Base-by-base conservation (phyloP, 2,888 invertebrate genomes). In the Sialis lutaria region DNA sequence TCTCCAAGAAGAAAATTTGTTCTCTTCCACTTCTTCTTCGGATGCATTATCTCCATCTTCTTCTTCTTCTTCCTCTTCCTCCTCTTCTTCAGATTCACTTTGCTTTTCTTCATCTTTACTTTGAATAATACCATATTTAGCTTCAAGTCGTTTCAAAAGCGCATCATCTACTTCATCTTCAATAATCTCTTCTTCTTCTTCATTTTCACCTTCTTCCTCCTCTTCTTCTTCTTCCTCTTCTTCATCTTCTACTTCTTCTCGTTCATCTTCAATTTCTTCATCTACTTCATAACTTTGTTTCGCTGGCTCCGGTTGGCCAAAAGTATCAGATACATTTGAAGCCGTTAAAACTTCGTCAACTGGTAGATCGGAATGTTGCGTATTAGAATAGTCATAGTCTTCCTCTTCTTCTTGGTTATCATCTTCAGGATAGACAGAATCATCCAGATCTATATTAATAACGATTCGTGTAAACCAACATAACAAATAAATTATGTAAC, bases 161-260 rank as follows among this genome's bases (percentile, higher is more conserved):
- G 82, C 82, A 6, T 72, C 72, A 58, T 83, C 82, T 57, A 82
- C 82, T 1, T 79, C 75, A 54, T 80, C 79, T 9, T 58, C 58
- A 45, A 57, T 54, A 33, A 54, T 51, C 42, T 54, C 54, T 13
- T 49, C 47, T 33, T 52, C 52, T 12, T 51, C 52, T 5, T 48
- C 52, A 33, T 42, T 49, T 41, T 48, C 37, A 49, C 49, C 46
- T 49, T 47, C 45, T 12, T 47, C 40, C 10, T 48, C 40, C 13
- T 46, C 48, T 31, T 53, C 52, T n/a, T 49, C 50, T 34, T 50
- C 50, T 33, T 22, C 30, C 42, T 35, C 40, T 30, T 32, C 39
- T 43, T 46, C 41, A 42, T 47, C 42, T 12, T 42, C 42, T 42
- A 42, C 42, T 6, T 47, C 47, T 22, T 47, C 47, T 31, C 65